Evolutionary conservation across 2,797 vertebrate species (phyloP).

Genomic region (Poecilia picta): DNA sequence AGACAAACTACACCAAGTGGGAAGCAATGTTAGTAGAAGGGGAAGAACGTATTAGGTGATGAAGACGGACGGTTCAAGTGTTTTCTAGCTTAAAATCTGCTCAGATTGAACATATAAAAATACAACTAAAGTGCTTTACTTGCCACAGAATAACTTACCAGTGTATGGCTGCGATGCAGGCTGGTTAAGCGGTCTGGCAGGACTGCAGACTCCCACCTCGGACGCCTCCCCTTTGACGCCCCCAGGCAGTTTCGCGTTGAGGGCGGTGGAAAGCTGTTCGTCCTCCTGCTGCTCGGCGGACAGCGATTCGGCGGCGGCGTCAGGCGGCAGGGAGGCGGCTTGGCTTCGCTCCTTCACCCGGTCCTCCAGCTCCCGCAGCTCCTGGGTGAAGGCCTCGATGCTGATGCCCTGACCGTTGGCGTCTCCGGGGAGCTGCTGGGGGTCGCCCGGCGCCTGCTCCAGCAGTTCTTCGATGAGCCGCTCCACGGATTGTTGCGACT

Average conservation of each 20-base stretch:
- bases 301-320: conserved; percentile 48
- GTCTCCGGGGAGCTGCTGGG: conserved; percentile 64
- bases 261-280: conserved; percentile 62
- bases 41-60: not conserved
- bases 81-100: not conserved
- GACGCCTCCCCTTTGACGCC: conserved; percentile 61
- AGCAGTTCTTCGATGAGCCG: conserved; percentile 86
- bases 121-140: not conserved
- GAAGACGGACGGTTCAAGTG: not conserved
- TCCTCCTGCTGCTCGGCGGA: conserved; percentile 69
- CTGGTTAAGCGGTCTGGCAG: conserved; percentile 81
- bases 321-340: conserved; percentile 49
- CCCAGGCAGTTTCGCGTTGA: conserved; percentile 57
- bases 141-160: conserved; percentile 75
- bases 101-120: not conserved
- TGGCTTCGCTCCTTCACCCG: conserved; percentile 67
- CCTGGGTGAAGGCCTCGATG: conserved; percentile 90
- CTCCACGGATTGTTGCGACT: conserved; percentile 80
- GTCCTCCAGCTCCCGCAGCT: conserved; percentile 89
- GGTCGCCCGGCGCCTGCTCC: conserved; percentile 76
- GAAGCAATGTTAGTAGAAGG: not conserved
- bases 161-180: conserved; percentile 90
- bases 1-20: not conserved
- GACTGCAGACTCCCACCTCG: conserved; percentile 80
- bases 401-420: conserved; percentile 81